A percentile compares a stretch with the other conserved stretches of the same genome.
Evolutionary conservation across 2,888 invertebrate genomes (phyloP).

Genomic region (Pheosia tremula): DNA sequence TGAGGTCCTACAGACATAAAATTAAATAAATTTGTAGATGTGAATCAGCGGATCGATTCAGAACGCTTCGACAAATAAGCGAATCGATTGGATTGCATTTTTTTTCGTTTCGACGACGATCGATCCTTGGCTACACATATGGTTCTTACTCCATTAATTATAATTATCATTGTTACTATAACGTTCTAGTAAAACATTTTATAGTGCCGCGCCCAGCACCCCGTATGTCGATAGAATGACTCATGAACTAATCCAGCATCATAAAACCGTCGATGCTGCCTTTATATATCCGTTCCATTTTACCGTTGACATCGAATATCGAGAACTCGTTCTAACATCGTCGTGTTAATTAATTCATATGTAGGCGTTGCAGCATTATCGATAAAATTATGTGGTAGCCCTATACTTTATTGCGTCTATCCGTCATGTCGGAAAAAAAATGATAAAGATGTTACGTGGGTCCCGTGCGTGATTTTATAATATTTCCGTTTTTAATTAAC

Average conservation of each 20-base stretch:
- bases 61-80: too few relatives aligned
- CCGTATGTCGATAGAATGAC: constrained; percentile 61
- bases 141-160: not conserved
- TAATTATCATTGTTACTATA: not conserved
- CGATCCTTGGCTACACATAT: too few relatives aligned
- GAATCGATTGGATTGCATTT: too few relatives aligned
- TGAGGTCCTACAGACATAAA: too few relatives aligned
- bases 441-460: constrained; percentile 65
- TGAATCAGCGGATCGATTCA: too few relatives aligned
- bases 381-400: constrained; percentile 79
- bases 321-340: constrained; percentile 73
- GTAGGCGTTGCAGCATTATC: constrained; percentile 79
- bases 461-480: constrained; percentile 53
- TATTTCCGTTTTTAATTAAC: constrained; percentile 54
- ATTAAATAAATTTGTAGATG: too few relatives aligned
- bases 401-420: constrained; percentile 72
- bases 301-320: constrained; percentile 66
- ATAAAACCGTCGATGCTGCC: constrained; percentile 70
- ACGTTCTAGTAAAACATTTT: constrained; percentile 1
- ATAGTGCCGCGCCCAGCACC: constrained; percentile 56
- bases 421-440: constrained; percentile 66
- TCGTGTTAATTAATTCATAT: constrained; percentile 80
- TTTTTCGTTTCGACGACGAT: too few relatives aligned
- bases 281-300: constrained; percentile 74
- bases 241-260: constrained; percentile 69